Percentiles rank a stretch among this genome's conserved stretches.
Evolutionary conservation across 64 coral and sea anemone genomes (phyloP).

Genomic region (Actinia equina): DNA sequence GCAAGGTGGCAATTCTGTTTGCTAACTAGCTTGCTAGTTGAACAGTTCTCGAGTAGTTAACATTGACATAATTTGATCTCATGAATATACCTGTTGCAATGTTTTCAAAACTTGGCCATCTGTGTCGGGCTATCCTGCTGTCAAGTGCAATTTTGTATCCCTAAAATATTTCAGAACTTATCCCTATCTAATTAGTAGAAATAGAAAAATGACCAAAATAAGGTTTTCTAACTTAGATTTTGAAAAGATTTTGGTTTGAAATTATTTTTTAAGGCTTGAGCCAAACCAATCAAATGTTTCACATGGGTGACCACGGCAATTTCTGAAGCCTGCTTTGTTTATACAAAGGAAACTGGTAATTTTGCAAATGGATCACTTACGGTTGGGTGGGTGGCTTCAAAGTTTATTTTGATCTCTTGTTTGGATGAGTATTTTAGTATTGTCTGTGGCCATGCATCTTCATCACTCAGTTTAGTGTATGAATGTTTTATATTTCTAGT

Average conservation of each 20-base stretch:
- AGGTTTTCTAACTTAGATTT: neutral
- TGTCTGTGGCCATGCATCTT: neutral
- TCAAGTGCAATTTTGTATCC: neutral
- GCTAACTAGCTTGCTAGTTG: neutral
- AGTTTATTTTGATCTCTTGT: neutral
- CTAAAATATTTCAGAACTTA: neutral
- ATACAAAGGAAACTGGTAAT: neutral
- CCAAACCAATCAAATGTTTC: neutral
- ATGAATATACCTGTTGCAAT: neutral
- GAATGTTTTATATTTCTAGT: too few species aligned
- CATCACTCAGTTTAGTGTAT: neutral
- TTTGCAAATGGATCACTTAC: neutral
- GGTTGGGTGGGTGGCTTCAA: too few species aligned
- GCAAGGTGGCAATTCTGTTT: neutral
- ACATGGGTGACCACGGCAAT: neutral
- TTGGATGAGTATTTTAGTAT: neutral
- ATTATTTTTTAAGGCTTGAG: neutral
- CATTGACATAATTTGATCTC: slow-evolving; percentile 26
- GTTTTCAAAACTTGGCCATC: slow-evolving; percentile 21
- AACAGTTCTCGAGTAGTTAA: neutral
- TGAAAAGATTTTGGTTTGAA: neutral
- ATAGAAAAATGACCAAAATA: neutral
- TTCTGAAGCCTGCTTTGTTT: neutral
- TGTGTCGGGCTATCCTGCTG: neutral
- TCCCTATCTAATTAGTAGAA: neutral